Conservation (phyloP, 1,140 invertebrate species). For the Thaumatotibia leucotreta region DNA sequence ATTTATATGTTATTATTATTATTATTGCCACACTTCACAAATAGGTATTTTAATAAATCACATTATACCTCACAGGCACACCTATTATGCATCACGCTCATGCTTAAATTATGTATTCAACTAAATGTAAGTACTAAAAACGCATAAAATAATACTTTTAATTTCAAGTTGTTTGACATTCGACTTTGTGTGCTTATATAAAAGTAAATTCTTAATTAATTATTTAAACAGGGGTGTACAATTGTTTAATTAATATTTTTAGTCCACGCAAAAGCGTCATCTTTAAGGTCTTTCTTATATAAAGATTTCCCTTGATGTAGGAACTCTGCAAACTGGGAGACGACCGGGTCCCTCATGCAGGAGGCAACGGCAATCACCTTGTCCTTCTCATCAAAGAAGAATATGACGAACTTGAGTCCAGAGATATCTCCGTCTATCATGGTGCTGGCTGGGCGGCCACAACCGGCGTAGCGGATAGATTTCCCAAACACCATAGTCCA, state of each 20-base stretch:
- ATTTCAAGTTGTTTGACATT: neutral
- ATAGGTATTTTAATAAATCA: too few species aligned
- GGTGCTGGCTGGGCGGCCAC: slow-evolving; percentile 84
- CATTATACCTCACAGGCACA: too few species aligned
- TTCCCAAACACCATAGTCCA: slow-evolving; percentile 94
- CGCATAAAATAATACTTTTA: neutral
- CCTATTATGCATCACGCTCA: too few species aligned
- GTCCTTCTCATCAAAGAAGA: slow-evolving; percentile 84
- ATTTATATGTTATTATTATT: too few species aligned
- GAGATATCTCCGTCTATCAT: slow-evolving; percentile 87
- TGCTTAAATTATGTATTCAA: too few species aligned
- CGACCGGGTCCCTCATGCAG: slow-evolving; percentile 89
- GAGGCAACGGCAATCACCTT: slow-evolving; percentile 89
- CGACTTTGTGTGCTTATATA: neutral
- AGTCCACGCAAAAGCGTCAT: slow-evolving; percentile 80
- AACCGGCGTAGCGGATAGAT: slow-evolving; percentile 91
- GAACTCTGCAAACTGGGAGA: slow-evolving; percentile 89
- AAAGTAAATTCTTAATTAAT: neutral
- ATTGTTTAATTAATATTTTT: slow-evolving; percentile 42
- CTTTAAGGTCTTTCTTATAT: slow-evolving; percentile 78
- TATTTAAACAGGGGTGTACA: too few species aligned
- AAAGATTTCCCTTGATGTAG: slow-evolving; percentile 81
- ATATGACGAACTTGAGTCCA: slow-evolving; percentile 89
- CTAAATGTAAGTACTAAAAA: neutral
- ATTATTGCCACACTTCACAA: too few species aligned